Percentiles rank a stretch among this genome's conserved stretches.
Evolutionary conservation across 2,797 vertebrate genomes (phyloP).

Genomic region (Myotis daubentonii): DNA sequence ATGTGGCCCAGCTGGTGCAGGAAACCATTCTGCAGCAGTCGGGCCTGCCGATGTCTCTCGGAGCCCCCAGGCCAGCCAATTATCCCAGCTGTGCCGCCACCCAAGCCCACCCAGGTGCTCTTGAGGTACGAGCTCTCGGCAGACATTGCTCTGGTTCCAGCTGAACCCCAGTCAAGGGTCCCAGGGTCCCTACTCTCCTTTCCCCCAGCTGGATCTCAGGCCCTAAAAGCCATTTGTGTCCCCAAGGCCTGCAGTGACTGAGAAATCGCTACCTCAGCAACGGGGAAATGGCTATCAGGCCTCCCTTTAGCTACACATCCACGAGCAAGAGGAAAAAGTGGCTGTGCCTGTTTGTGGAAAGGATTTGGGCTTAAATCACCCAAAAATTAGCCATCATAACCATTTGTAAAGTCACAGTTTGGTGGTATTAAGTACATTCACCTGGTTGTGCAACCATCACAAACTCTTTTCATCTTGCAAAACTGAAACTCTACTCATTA

Average conservation of each 20-base stretch:
- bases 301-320: neutral
- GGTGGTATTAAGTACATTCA: neutral
- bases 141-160: neutral
- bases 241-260: neutral
- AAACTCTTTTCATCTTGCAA: neutral
- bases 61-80: conserved; percentile 30
- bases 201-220: neutral
- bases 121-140: neutral
- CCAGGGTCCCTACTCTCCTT: neutral
- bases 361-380: neutral
- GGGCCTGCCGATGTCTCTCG: neutral
- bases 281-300: neutral
- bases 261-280: neutral
- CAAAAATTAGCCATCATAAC: neutral
- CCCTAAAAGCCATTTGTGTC: neutral
- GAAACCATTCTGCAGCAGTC: neutral
- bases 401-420: neutral
- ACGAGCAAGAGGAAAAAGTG: neutral
- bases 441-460: neutral
- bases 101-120: neutral
- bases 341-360: neutral
- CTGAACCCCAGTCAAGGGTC: neutral
- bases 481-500: neutral
- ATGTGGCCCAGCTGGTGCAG: neutral
- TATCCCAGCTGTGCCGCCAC: neutral